Evolutionary conservation across 2,113 vertebrate genomes (phyloP).

Genomic region (Ailurus styani): DNA sequence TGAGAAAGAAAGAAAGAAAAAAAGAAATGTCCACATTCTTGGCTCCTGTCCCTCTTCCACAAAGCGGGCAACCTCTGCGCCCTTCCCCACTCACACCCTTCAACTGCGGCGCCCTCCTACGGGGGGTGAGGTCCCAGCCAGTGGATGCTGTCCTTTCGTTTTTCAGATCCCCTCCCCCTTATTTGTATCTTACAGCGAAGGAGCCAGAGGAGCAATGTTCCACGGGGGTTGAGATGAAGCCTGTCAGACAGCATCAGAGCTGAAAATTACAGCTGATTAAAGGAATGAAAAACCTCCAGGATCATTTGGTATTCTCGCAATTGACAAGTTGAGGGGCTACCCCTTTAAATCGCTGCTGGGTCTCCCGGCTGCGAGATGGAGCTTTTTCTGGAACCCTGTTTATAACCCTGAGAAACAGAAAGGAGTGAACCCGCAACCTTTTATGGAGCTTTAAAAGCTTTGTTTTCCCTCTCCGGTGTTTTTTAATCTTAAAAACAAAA

Average conservation of each 20-base stretch:
- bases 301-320: slow-evolving; percentile 55
- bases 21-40: background rate
- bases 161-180: background rate
- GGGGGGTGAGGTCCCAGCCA: background rate
- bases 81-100: background rate
- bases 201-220: slow-evolving; percentile 38
- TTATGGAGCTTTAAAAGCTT: slow-evolving; percentile 67
- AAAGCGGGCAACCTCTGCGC: background rate
- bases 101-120: background rate
- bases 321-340: slow-evolving; percentile 69
- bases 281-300: slow-evolving; percentile 54
- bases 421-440: slow-evolving; percentile 60
- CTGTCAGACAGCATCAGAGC: slow-evolving; percentile 71
- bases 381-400: slow-evolving; percentile 42
- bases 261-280: slow-evolving; percentile 77
- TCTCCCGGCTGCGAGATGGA: slow-evolving; percentile 23
- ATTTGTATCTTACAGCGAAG: background rate
- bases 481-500: slow-evolving; percentile 61
- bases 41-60: background rate
- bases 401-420: slow-evolving; percentile 65
- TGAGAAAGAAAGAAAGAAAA: background rate
- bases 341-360: slow-evolving; percentile 65
- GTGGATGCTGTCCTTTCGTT: slow-evolving; percentile 8
- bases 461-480: slow-evolving; percentile 53
- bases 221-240: slow-evolving; percentile 55